Conservation (phyloP, 1,140 invertebrate species). For the Oreohelix idahoensis region DNA sequence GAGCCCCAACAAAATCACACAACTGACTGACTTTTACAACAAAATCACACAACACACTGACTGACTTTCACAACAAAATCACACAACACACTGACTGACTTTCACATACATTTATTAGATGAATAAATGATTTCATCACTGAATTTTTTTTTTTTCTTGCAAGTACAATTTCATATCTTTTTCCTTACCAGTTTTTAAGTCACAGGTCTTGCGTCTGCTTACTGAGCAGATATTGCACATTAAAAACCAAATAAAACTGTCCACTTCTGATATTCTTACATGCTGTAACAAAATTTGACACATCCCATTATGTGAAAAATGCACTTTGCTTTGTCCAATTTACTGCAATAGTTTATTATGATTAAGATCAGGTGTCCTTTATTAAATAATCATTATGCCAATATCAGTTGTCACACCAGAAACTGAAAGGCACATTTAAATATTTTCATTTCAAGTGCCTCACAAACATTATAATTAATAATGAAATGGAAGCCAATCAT, state of each 20-base stretch:
- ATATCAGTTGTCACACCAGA: background rate
- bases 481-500: background rate
- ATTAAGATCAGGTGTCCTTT: background rate
- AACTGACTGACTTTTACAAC: too few species aligned
- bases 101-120: constrained; percentile 4
- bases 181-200: background rate
- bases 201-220: background rate
- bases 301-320: background rate
- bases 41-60: background rate
- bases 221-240: background rate
- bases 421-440: background rate
- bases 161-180: background rate
- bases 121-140: background rate
- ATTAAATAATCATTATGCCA: background rate
- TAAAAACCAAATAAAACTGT: background rate
- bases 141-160: background rate
- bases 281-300: background rate
- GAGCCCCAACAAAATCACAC: too few species aligned
- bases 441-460: background rate
- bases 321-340: too few species aligned
- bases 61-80: too few species aligned
- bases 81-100: background rate
- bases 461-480: background rate
- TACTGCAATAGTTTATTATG: background rate
- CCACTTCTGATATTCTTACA: background rate